Evolutionary conservation across 2,113 vertebrate genomes (phyloP).

Genomic region (Melozone crissalis): DNA sequence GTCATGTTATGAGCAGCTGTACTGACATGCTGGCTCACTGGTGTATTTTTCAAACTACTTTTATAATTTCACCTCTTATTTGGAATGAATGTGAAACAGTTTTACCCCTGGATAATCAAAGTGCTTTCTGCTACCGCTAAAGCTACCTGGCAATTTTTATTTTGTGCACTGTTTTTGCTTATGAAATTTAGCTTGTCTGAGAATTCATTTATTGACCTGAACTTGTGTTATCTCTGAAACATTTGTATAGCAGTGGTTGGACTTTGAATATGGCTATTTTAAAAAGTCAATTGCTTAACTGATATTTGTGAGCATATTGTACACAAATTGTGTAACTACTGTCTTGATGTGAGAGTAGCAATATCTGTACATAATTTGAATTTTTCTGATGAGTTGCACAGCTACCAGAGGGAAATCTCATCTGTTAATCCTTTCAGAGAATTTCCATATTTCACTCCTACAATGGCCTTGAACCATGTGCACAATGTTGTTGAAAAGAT

Average conservation of each 20-base stretch:
- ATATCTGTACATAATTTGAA: not conserved
- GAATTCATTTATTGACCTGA: not conserved
- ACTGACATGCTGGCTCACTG: not conserved
- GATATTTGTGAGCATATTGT: not conserved
- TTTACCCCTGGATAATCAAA: not conserved
- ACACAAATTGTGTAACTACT: not conserved
- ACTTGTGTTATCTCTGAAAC: not conserved
- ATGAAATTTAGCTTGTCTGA: not conserved
- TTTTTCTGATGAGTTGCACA: not conserved
- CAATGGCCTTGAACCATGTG: not conserved
- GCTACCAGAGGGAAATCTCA: not conserved
- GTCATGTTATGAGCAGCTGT: not conserved
- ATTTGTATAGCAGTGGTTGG: not conserved
- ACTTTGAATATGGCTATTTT: not conserved
- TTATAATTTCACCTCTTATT: not conserved
- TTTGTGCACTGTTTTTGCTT: not conserved
- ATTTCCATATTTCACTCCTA: not conserved
- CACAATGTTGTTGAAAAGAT: not conserved
- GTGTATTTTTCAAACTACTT: not conserved
- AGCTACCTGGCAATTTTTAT: not conserved
- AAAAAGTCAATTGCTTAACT: not conserved
- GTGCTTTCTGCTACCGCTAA: not conserved
- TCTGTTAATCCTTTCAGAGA: not conserved
- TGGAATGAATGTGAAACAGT: not conserved
- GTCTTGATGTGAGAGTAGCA: not conserved